phyloP scores from a whole-genome alignment of 2,797 vertebrate species.

The Cebuella pygmaea region DNA sequence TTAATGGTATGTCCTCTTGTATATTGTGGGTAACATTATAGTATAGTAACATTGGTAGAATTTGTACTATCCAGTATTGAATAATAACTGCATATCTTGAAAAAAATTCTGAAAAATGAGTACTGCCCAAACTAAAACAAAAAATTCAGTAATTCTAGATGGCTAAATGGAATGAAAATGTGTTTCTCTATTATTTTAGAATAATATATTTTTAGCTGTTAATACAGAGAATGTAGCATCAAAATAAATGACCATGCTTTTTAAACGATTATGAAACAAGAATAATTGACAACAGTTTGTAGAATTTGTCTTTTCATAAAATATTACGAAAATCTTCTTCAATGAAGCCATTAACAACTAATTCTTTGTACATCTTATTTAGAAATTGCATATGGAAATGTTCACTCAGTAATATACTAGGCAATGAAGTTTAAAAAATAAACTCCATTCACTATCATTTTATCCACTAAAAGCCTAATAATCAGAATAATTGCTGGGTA shows the following conservation, averaged over 20 bases:
- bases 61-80: neutral
- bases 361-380: neutral
- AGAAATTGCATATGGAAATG: neutral
- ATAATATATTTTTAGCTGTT: neutral
- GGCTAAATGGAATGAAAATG: too few species aligned
- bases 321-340: too few species aligned
- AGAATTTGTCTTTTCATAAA: neutral
- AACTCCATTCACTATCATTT: neutral
- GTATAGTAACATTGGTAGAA: fast-evolving
- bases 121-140: fast-evolving
- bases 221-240: fast-evolving
- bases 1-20: fast-evolving
- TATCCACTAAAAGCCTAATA: neutral
- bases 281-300: neutral
- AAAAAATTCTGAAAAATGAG: neutral
- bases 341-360: neutral
- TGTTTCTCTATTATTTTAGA: neutral
- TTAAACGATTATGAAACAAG: neutral
- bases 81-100: too few species aligned
- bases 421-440: neutral
- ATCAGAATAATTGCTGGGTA: neutral
- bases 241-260: neutral
- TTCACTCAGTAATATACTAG: neutral
- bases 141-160: neutral
- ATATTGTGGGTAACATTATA: fast-evolving